These are phyloP conservation scores for Hemicrepidius hirtus DNA, from an alignment of 2,888 invertebrate genomes.

Conservation along the genomic window DNA sequence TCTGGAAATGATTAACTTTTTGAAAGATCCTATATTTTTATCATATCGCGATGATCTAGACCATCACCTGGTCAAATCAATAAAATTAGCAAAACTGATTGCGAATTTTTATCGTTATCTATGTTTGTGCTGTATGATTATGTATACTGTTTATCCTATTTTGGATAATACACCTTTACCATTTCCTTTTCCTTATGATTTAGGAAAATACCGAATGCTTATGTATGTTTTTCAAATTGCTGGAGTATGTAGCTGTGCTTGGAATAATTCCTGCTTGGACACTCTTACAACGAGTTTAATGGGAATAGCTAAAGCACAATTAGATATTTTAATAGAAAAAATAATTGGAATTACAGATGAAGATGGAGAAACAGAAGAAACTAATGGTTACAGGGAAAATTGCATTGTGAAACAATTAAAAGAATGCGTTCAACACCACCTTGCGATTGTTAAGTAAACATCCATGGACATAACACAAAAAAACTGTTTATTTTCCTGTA, in stretches of 20 bases:
- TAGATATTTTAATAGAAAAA: conserved; percentile 43
- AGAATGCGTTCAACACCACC: conserved; percentile 44
- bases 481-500: neutral
- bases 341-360: neutral
- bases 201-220: conserved; percentile 36
- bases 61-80: conserved; percentile 40
- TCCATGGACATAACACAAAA: neutral
- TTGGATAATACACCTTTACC: conserved; percentile 47
- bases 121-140: conserved; percentile 18
- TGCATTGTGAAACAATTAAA: neutral
- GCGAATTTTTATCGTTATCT: conserved; percentile 40
- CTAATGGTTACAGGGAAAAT: neutral
- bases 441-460: conserved; percentile 26
- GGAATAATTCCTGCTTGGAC: conserved; percentile 51
- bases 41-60: conserved; percentile 44
- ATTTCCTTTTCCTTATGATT: conserved; percentile 51
- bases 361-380: neutral
- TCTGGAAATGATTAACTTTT: conserved; percentile 24
- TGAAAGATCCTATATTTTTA: conserved; percentile 47
- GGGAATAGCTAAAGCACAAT: conserved; percentile 41
- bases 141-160: conserved; percentile 42
- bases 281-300: conserved; percentile 40
- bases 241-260: conserved; percentile 34
- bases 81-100: conserved; percentile 34
- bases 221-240: conserved; percentile 49